Evolutionary conservation across 2,113 vertebrate species (phyloP).

Genomic region (Morone chrysops): DNA sequence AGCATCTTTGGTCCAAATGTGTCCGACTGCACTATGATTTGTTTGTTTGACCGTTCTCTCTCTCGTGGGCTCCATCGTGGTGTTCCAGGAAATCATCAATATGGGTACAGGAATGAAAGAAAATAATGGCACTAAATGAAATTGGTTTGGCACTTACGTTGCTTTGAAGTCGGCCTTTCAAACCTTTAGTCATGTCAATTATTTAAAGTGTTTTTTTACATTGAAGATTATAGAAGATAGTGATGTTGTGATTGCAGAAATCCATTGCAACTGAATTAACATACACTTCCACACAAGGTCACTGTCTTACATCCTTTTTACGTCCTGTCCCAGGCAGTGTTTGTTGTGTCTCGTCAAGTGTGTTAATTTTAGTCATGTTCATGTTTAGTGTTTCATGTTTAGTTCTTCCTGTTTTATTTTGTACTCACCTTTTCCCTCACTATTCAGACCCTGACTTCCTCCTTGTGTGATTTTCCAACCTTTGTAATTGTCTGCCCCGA

Average conservation of each 20-base stretch:
- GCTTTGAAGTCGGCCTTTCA: not conserved
- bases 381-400: no score
- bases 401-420: no score
- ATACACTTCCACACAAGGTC: no score
- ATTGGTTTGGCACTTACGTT: not conserved
- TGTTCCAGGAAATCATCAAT: slow-evolving; percentile 8
- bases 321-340: no score
- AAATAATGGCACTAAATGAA: not conserved
- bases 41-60: not conserved
- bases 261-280: not conserved
- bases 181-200: not conserved
- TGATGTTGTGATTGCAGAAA: not conserved
- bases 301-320: not conserved
- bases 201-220: slow-evolving; percentile 2
- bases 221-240: not conserved
- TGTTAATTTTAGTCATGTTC: no score
- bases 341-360: no score
- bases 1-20: not conserved
- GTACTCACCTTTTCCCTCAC: no score
- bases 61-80: not conserved
- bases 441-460: no score
- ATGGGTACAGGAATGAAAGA: not conserved
- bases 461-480: no score
- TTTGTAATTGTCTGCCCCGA: no score
- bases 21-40: not conserved